A percentile compares a stretch with the other conserved stretches of the same genome.
Conservation (phyloP, 1,140 invertebrate genomes). For the Rhynchophorus ferrugineus region DNA sequence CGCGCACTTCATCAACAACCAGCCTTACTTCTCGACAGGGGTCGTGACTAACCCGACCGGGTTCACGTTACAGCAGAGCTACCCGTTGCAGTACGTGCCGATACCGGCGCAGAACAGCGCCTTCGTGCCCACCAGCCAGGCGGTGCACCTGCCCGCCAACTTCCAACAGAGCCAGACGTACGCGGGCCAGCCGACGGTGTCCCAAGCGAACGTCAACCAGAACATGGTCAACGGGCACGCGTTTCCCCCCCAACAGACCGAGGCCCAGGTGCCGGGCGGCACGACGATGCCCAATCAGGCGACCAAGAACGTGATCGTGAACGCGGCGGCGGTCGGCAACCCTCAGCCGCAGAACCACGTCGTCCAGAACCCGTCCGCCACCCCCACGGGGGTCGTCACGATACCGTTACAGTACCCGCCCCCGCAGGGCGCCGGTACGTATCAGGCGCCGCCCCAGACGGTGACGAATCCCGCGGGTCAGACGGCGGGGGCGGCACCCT, state of each 20-base stretch:
- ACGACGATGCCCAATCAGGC: constrained; percentile 31
- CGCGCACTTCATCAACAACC: constrained; percentile 33
- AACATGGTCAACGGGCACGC: constrained; percentile 38
- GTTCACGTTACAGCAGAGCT: constrained; percentile 31
- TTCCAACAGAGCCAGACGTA: constrained; percentile 39
- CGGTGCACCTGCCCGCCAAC: constrained; percentile 32
- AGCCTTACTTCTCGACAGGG: constrained; percentile 33
- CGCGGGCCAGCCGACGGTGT: constrained; percentile 29
- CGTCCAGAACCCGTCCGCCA: constrained; percentile 21
- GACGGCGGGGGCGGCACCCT: constrained; percentile 13
- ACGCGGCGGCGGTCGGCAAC: constrained; percentile 25
- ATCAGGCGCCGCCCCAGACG: constrained; percentile 2
- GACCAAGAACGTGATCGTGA: constrained; percentile 37
- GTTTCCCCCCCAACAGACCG: constrained; percentile 27
- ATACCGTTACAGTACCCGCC: constrained; percentile 19
- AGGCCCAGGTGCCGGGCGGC: constrained; percentile 21
- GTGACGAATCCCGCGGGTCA: background rate
- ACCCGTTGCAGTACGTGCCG: constrained; percentile 37
- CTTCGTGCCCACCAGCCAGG: constrained; percentile 37
- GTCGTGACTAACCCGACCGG: constrained; percentile 29
- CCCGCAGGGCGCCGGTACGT: background rate
- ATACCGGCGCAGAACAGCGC: constrained; percentile 36
- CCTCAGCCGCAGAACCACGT: constrained; percentile 26
- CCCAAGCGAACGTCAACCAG: constrained; percentile 27
- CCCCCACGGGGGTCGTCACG: constrained; percentile 18